Evolutionary conservation across 2,113 vertebrate genomes (phyloP), one percentile per base, ranked within the genome.

Genomic region (Tenrec ecaudatus): DNA sequence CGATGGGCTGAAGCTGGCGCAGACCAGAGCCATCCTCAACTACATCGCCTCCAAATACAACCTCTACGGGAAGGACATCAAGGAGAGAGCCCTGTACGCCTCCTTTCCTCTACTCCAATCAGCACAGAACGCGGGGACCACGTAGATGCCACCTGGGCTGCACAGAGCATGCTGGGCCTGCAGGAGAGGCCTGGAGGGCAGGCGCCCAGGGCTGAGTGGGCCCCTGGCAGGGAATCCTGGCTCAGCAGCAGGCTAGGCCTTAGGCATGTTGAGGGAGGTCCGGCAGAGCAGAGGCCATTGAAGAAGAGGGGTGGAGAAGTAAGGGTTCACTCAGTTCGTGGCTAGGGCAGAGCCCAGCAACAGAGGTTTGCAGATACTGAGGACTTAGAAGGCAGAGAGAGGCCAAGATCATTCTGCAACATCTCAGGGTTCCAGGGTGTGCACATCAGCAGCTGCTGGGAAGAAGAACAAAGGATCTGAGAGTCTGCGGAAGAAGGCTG

Each of bases 61-160:
- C 64, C 98, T 99, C 25, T 98, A 99, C 0, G 99, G 99, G 6
- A 99, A 98, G 19, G 98, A 99, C 82, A 33, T 98, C 31, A 99
- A 99, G 97, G 99, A 99, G 23, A 98, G 98, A 77, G 98, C 96
- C 75, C 96, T 97, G 99, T 99, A 98, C 0, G 0, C 62, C 96
- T 68, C 23, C 75, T 47, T 85, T 66, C 47, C 4, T 87, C n/a
- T 80, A 78, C 1, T 75, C 71, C 2, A 19, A 17, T 38, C 33
- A 66, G 7, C n/a, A 69, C 29, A 57, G 47, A 62, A 43, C 58
- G 33, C 5, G 27, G 57, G 38, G 60, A 53, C 10, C 5, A 12
- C n/a, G 64, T 15, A 20, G 14, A 27, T 43, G 2, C 40, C 25
- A 3, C 23, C 11, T 9, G 38, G 10, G 86, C 17, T 31, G 20